Base-by-base conservation (phyloP, 2,888 invertebrate genomes). In the Xestia c-nigrum region DNA sequence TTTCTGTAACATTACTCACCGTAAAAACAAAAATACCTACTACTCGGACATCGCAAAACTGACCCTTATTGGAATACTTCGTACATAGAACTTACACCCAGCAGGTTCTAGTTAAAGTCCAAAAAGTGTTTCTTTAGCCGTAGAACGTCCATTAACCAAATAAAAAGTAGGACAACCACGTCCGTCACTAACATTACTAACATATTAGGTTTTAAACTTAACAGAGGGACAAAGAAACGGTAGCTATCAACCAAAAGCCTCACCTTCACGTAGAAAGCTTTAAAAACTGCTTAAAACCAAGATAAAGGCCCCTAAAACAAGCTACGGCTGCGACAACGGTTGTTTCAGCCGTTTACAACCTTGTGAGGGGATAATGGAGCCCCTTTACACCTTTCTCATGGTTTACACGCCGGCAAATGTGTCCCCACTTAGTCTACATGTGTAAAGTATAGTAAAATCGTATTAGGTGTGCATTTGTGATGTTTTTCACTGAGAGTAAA, bases 221-320 rank as follows among this genome's bases (percentile, higher is more conserved):
- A 86, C 68, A 78, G 52, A 40, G 14, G 19, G 38, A 55, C 73
- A 46, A 64, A 74, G 74, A 78, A 76, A 78, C 63, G 47, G 40
- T 47, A 65, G 50, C 76, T 75, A 72, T 76, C 74, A 78, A 61
- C 69, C 73, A 78, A 76, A 74, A 81, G 74, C 78, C 67, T 64
- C 46, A 65, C 52, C 21, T 64, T 61, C 68, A 72, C 65, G 79
- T 70, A 77, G 78, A 63, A 76, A 79, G 80, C 84, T 82, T 84
- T 87, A 87, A 88, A 87, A 88, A 84, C 82, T 82, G 82, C 76
- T 88, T 88, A 85, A 83, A 80, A 74, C 80, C 57, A 43, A 84
- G 74, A 78, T 84, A 88, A 88, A 79, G 80, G 77, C 76, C 78
- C 72, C 87, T 88, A 88, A 88, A 88, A 87, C 87, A 87, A 85